A percentile compares a stretch with the other conserved stretches of the same genome.
Conservation (phyloP, 2,113 vertebrate genomes). For the Haplochromis vanheusdeni region DNA sequence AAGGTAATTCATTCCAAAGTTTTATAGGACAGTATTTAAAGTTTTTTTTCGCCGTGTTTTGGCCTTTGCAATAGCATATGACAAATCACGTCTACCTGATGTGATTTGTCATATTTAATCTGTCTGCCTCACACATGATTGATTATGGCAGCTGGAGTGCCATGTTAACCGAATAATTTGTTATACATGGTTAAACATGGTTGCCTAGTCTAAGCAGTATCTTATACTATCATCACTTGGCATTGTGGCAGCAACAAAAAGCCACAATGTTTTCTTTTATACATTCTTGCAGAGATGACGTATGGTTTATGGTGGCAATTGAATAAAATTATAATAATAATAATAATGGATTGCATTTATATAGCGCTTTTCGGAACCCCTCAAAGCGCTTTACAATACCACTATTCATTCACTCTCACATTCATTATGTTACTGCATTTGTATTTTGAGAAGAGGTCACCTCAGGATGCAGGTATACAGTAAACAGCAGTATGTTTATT, state of each 20-base stretch:
- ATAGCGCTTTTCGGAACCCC: not conserved
- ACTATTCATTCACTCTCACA: not conserved
- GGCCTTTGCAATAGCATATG: not conserved
- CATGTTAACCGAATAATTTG: not conserved
- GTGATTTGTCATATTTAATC: not conserved
- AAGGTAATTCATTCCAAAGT: not conserved
- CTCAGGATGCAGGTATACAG: not conserved
- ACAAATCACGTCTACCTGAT: not conserved
- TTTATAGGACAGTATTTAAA: not conserved
- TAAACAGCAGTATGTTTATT: not conserved
- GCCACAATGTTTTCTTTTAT: not conserved
- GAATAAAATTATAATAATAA: not conserved
- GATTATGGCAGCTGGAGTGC: not conserved
- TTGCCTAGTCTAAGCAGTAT: not conserved
- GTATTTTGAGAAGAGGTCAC: not conserved
- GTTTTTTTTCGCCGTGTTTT: fast-evolving
- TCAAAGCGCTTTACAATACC: not conserved
- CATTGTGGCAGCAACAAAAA: not conserved
- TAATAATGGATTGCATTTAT: not conserved
- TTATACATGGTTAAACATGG: not conserved
- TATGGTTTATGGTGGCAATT: not conserved
- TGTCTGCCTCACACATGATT: not conserved
- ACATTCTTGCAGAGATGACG: not conserved
- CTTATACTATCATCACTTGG: not conserved
- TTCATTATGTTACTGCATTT: not conserved